phyloP scores from a whole-genome alignment of 2,888 invertebrate genomes.

The Heliconius ethilla region DNA sequence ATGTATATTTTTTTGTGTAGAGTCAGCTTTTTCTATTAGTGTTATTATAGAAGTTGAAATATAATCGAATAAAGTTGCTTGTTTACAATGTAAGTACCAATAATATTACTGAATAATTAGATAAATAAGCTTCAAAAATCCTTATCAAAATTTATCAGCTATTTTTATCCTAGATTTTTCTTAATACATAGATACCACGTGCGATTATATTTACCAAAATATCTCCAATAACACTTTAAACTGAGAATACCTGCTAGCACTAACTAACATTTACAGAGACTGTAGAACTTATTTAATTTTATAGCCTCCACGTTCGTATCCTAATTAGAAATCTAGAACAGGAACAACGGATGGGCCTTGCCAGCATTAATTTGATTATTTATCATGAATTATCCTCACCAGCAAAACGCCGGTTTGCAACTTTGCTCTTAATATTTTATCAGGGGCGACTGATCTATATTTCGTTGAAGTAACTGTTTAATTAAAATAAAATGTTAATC shows the following conservation, averaged over 20 bases:
- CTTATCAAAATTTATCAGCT: not conserved
- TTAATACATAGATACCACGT: not conserved
- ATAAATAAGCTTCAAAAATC: no score
- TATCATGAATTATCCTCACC: slow-evolving; percentile 23
- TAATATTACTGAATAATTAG: not conserved
- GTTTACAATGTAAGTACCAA: slow-evolving; percentile 19
- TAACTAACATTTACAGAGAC: slow-evolving; percentile 32
- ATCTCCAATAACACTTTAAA: slow-evolving; percentile 23
- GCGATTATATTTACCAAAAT: not conserved
- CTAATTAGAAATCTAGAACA: slow-evolving; percentile 49
- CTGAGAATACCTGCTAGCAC: slow-evolving; percentile 26
- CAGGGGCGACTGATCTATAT: slow-evolving; percentile 33
- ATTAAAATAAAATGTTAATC: no score
- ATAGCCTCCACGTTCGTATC: slow-evolving; percentile 40
- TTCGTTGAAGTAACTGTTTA: not conserved
- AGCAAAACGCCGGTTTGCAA: slow-evolving; percentile 6
- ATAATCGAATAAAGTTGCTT: not conserved
- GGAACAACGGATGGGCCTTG: slow-evolving; percentile 30
- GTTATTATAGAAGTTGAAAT: not conserved
- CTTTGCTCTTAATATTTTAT: slow-evolving; percentile 27
- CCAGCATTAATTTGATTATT: slow-evolving; percentile 37
- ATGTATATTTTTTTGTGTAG: not conserved
- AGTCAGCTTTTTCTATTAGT: not conserved
- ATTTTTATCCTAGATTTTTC: no score
- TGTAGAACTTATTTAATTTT: slow-evolving; percentile 39